These are phyloP conservation scores for Zosterops borbonicus DNA, from an alignment of 2,113 vertebrate species.

Conservation along the genomic window DNA sequence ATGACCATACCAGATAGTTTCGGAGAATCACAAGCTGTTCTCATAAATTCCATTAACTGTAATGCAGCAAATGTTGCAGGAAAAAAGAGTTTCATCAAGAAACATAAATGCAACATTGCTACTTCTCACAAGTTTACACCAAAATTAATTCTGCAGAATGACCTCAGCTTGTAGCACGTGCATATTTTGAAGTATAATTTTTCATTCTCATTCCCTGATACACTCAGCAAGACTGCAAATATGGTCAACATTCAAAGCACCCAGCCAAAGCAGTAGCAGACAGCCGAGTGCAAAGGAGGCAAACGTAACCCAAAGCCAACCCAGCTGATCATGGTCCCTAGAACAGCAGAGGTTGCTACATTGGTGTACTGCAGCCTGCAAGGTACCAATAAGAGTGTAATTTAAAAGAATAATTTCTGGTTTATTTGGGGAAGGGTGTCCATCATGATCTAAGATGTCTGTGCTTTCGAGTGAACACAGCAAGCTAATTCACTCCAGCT, in stretches of 20 bases:
- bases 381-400: fast-evolving
- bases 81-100: slow-evolving; percentile 18
- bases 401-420: background rate
- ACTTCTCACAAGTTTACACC: background rate
- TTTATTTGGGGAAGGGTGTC: background rate
- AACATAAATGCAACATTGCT: slow-evolving; percentile 29
- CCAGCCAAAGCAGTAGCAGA: background rate
- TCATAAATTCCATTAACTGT: slow-evolving; percentile 72
- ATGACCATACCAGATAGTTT: slow-evolving; percentile 69
- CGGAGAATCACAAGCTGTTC: slow-evolving; percentile 65
- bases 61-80: slow-evolving; percentile 64
- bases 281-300: background rate
- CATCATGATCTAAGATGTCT: background rate
- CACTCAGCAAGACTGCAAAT: background rate
- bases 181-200: background rate
- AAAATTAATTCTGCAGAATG: background rate
- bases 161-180: background rate
- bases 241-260: background rate
- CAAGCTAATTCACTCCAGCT: background rate
- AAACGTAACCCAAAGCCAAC: background rate
- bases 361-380: background rate
- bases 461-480: background rate
- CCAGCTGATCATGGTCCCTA: background rate
- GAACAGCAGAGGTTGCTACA: background rate
- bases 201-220: background rate